Percentiles rank a stretch among this genome's conserved stretches.
Conservation (phyloP, 2,113 vertebrate species). For the Scopus umbretta region DNA sequence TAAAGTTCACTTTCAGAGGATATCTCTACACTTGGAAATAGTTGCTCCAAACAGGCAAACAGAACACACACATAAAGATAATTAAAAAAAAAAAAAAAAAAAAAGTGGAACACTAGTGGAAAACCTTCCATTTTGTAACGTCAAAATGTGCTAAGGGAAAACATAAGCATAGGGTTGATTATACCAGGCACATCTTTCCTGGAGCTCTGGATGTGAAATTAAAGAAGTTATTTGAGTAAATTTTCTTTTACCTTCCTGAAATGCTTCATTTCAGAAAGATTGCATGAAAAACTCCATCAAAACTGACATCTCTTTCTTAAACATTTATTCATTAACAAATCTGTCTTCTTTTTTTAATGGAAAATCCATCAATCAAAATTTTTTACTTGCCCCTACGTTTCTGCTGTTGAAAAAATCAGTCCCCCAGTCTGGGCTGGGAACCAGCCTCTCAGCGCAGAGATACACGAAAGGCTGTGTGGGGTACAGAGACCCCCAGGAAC, state of each 20-base stretch:
- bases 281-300: neutral
- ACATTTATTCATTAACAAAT: slow-evolving; percentile 6
- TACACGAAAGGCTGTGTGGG: neutral
- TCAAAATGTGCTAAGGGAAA: neutral
- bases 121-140: neutral
- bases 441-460: fast-evolving
- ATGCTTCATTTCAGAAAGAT: neutral
- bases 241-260: neutral
- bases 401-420: neutral
- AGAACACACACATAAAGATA: neutral
- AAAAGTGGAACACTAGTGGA: neutral
- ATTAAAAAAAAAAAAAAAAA: neutral
- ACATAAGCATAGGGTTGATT: neutral
- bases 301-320: neutral
- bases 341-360: neutral
- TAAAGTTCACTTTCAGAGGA: neutral
- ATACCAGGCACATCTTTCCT: neutral
- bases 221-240: neutral
- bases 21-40: neutral
- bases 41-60: neutral
- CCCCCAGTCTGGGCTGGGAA: neutral
- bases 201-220: neutral
- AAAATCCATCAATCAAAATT: neutral
- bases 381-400: neutral
- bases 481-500: neutral